Conservation (phyloP, 2,113 vertebrate species). For the Aegithalos caudatus region DNA sequence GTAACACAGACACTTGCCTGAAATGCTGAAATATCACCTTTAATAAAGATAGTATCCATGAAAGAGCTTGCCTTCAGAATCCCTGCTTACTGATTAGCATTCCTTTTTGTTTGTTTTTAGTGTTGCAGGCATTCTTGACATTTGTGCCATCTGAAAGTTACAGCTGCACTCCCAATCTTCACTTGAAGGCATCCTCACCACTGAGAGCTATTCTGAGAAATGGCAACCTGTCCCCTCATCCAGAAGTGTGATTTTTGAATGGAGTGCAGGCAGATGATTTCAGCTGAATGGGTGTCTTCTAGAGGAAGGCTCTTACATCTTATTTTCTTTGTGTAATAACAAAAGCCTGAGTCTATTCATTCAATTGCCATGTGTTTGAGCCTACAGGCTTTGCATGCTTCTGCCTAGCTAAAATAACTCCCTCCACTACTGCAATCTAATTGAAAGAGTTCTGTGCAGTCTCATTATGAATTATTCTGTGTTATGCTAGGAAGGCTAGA, state of each 20-base stretch:
- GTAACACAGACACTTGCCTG: neutral
- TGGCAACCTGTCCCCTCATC: neutral
- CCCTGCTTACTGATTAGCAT: neutral
- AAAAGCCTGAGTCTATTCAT: conserved; percentile 43
- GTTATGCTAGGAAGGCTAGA: conserved; percentile 59
- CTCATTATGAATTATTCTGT: conserved; percentile 71
- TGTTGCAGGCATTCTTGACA: neutral
- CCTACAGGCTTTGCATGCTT: conserved; percentile 46
- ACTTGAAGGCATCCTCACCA: neutral
- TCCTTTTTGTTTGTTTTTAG: neutral
- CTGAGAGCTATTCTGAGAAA: neutral
- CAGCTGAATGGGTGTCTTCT: neutral
- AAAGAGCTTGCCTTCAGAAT: neutral
- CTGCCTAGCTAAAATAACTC: conserved; percentile 63
- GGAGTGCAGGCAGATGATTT: neutral
- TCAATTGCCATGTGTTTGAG: conserved; percentile 22
- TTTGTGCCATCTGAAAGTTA: neutral
- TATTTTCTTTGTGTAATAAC: conserved; percentile 45
- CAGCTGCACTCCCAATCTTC: neutral
- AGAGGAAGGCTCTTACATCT: neutral
- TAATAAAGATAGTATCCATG: neutral
- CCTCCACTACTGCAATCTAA: conserved; percentile 60
- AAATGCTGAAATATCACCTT: neutral
- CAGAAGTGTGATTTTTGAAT: neutral
- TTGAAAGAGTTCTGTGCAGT: conserved; percentile 62